Percentiles rank a stretch among this genome's conserved stretches.
These are phyloP conservation scores for Daboia siamensis DNA, from an alignment of 2,113 vertebrate genomes.

Conservation along the genomic window DNA sequence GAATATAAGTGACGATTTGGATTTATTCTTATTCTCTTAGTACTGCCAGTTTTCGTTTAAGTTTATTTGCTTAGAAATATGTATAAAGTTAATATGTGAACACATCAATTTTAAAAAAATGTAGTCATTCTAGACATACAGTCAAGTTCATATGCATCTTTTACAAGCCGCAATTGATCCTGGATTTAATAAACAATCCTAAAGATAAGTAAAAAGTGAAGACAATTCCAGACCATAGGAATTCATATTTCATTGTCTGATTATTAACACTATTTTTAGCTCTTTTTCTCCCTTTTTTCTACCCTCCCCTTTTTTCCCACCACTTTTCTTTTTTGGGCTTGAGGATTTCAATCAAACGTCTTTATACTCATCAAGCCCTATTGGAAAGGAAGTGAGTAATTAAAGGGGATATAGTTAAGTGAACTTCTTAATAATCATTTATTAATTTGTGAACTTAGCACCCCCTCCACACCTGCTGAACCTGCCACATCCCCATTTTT, in stretches of 20 bases:
- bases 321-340: not conserved
- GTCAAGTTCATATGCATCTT: not conserved
- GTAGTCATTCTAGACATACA: not conserved
- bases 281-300: not conserved
- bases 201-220: not conserved
- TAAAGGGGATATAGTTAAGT: not conserved
- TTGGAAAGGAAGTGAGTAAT: not conserved
- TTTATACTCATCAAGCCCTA: not conserved
- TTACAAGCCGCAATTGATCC: not conserved
- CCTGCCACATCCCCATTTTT: not conserved
- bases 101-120: not conserved
- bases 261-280: not conserved
- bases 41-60: not conserved
- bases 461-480: not conserved
- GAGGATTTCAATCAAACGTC: not conserved
- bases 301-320: not conserved
- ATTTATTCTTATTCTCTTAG: not conserved
- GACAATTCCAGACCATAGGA: not conserved
- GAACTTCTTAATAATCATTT: not conserved
- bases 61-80: not conserved
- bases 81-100: not conserved
- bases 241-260: not conserved
- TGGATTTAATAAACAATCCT: not conserved
- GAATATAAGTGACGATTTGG: not conserved
- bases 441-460: not conserved